phyloP scores from a whole-genome alignment of 2,113 vertebrate species.

The Prionailurus bengalensis region DNA sequence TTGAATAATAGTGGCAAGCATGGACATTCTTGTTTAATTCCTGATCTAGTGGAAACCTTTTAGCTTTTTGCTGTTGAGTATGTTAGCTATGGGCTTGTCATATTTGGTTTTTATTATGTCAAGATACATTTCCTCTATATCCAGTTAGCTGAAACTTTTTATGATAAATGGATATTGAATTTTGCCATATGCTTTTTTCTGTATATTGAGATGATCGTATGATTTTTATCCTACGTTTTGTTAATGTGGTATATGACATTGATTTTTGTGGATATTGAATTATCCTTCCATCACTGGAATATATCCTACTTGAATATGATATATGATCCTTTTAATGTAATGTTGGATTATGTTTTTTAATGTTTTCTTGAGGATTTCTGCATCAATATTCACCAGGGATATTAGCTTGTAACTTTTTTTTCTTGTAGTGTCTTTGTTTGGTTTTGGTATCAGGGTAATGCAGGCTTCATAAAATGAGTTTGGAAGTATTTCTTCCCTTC shows the following conservation, averaged over 20 bases:
- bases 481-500: background rate
- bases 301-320: background rate
- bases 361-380: background rate
- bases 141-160: background rate
- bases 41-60: background rate
- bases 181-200: background rate
- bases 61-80: background rate
- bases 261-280: background rate
- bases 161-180: background rate
- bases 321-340: background rate
- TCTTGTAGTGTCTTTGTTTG: background rate
- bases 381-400: background rate
- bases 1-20: background rate
- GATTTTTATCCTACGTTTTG: background rate
- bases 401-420: background rate
- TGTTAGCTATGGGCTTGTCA: background rate
- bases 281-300: background rate
- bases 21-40: background rate
- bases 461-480: background rate
- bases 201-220: background rate
- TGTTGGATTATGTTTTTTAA: background rate
- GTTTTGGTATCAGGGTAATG: background rate
- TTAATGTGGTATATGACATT: background rate
- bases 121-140: too few relatives aligned
- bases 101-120: background rate